Percentiles rank a stretch among this genome's conserved stretches.
phyloP scores from a whole-genome alignment of 2,113 vertebrate species.

The Dunckerocampus dactyliophorus region DNA sequence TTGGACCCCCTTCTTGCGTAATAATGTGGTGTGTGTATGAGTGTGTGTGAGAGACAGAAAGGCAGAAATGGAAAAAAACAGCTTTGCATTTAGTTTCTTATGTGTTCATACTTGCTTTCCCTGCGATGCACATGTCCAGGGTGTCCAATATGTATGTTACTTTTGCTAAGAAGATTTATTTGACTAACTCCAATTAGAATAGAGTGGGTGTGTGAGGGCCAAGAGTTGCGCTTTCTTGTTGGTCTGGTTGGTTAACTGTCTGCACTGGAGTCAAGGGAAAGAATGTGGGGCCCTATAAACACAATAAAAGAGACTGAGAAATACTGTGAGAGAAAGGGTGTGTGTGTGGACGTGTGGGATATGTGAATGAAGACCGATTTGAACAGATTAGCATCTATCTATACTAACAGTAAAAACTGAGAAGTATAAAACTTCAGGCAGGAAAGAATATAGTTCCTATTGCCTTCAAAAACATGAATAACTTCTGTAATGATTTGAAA shows the following conservation, averaged over 20 bases:
- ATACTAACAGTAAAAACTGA: too few species aligned
- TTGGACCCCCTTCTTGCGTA: background rate
- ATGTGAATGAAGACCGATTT: background rate
- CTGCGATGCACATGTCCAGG: too few species aligned
- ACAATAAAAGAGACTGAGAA: slow-evolving; percentile 19
- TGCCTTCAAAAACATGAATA: too few species aligned
- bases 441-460: too few species aligned
- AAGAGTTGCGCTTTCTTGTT: slow-evolving; percentile 36
- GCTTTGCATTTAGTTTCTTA: background rate
- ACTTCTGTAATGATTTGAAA: too few species aligned
- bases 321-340: background rate
- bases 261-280: slow-evolving; percentile 35
- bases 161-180: background rate
- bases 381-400: background rate
- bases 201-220: slow-evolving; percentile 26
- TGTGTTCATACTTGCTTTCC: background rate
- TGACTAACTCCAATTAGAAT: background rate
- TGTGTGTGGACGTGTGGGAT: background rate
- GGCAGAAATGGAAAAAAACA: background rate
- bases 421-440: too few species aligned
- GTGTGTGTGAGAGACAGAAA: background rate
- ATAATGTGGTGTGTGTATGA: background rate
- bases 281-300: slow-evolving; percentile 45
- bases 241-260: slow-evolving; percentile 53
- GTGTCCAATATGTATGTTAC: background rate